Evolutionary conservation across 2,888 invertebrate genomes (phyloP).

Genomic region (Gymnosoma rotundatum): DNA sequence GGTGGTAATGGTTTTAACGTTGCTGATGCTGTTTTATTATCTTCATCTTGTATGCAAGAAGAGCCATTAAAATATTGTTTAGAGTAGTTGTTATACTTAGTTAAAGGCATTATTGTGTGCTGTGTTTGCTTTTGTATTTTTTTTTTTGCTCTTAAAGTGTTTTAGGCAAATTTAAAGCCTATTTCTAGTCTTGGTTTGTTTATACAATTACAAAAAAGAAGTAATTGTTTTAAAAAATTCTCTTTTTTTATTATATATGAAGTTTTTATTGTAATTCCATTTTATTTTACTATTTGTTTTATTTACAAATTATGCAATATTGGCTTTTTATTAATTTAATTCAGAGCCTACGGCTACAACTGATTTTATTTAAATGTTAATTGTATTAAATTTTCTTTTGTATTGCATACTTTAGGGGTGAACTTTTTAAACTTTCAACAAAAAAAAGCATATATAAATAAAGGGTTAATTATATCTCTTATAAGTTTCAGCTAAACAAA

Average conservation of each 20-base stretch:
- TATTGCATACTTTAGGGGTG: constrained; percentile 38
- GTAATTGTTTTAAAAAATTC: too few species aligned
- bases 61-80: constrained; percentile 64
- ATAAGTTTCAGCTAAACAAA: background rate
- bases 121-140: constrained; percentile 2
- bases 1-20: constrained; percentile 58
- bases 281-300: constrained; percentile 6
- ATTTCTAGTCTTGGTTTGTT: constrained; percentile 1
- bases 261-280: background rate
- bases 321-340: background rate
- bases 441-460: background rate
- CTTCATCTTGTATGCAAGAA: constrained; percentile 45
- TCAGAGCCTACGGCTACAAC: background rate
- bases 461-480: background rate
- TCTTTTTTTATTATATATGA: constrained; percentile 15
- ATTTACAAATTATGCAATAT: background rate
- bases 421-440: background rate
- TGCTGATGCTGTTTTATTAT: constrained; percentile 48
- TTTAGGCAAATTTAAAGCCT: background rate
- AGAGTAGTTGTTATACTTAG: constrained; percentile 50
- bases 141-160: background rate
- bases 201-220: background rate
- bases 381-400: constrained; percentile 8
- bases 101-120: constrained; percentile 67
- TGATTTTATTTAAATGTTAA: background rate